phyloP scores from a whole-genome alignment of 1,140 invertebrate species.

The Meloidogyne hapla region DNA sequence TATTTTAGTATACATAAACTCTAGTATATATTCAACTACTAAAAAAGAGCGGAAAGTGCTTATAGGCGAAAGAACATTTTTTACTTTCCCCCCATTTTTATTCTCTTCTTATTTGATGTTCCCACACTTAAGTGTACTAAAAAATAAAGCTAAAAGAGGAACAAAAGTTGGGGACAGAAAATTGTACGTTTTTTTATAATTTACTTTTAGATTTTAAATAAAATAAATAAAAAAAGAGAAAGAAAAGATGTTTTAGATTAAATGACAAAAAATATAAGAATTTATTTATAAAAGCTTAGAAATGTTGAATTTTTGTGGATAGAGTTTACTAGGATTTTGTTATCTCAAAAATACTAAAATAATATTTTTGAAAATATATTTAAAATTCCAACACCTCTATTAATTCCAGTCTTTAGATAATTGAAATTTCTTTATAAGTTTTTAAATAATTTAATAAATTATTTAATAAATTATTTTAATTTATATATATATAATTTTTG shows the following conservation, averaged over 20 bases:
- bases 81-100: background rate
- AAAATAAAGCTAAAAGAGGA: background rate
- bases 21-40: background rate
- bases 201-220: background rate
- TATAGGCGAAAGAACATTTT: conserved; percentile 3
- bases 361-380: too few relatives aligned
- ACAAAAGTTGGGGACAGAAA: background rate
- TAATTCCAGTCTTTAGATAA: too few relatives aligned
- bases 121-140: background rate
- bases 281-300: too few relatives aligned
- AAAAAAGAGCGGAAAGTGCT: background rate
- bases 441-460: too few relatives aligned
- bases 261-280: background rate
- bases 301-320: too few relatives aligned
- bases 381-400: too few relatives aligned
- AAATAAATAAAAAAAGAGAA: too few relatives aligned
- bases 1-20: background rate
- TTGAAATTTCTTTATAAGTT: too few relatives aligned
- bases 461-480: too few relatives aligned
- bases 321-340: too few relatives aligned
- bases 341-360: too few relatives aligned
- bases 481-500: too few relatives aligned
- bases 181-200: background rate
- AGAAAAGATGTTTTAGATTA: background rate
- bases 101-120: background rate